Base-by-base conservation (phyloP, 2,888 invertebrate genomes). In the Microplitis deprimator region DNA sequence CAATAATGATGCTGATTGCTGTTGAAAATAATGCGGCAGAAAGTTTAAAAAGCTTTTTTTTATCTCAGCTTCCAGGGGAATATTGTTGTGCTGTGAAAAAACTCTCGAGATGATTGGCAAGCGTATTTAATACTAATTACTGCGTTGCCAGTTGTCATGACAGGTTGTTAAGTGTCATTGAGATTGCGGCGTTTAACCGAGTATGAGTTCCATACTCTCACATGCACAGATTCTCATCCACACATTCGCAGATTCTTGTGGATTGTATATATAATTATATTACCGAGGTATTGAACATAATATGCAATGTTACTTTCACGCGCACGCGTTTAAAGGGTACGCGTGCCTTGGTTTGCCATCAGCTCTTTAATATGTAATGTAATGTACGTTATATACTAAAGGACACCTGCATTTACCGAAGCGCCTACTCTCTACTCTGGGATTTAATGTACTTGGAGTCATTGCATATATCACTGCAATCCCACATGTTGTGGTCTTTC, bases 51-150 rank as follows among this genome's bases (percentile, higher is more conserved):
- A 75, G 62, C 29, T 29, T 75, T 67, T 61, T 62, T 16, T 62
- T 62, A 17, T 62, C 62, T 62, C 62, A 16, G 8, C 62, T 62
- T 71, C 68, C 60, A 72, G 68, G 79, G 81, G 83, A 71, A 61
- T 41, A 68, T 29, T 69, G 5, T 60, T 6, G 29, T 60, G 38
- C 59, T 13, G 50, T 69, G 1, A 61, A 61, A 61, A 70, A 76
- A 81, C 76, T 77, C 67, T 29, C 67, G 67, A 80, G 77, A 81
- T 83, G 85, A 86, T 82, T 81, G 83, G 81, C 83, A 82, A 74
- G 80, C 82, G 83, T 82, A 83, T 86, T 50, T 85, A 85, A 85
- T 86, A 85, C 83, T 84, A 84, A 85, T 84, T 85, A 85, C 84
- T 80, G 81, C 80, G 79, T 81, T 77, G 77, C 77, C 73, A 76